Conservation (phyloP, 2,888 invertebrate species). For the Platerodrilus igneus region DNA sequence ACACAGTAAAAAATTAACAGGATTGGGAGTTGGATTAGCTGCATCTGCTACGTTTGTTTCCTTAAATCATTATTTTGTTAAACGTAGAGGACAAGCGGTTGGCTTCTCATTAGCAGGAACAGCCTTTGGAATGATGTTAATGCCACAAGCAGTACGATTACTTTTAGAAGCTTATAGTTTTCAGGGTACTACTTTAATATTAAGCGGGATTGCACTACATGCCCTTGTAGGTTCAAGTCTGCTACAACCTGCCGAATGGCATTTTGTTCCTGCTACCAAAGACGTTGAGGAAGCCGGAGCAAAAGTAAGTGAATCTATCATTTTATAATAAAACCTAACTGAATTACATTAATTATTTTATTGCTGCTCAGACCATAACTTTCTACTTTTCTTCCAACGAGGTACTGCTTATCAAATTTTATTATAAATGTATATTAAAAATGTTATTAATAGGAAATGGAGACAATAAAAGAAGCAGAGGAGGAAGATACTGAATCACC, state of each 20-base stretch:
- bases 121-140: constrained; percentile 72
- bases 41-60: constrained; percentile 75
- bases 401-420: too few relatives aligned
- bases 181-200: constrained; percentile 62
- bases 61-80: constrained; percentile 70
- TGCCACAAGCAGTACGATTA: constrained; percentile 69
- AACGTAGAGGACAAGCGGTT: constrained; percentile 73
- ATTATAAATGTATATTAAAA: too few relatives aligned
- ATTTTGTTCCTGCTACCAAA: constrained; percentile 58
- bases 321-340: neutral
- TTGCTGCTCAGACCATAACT: constrained; percentile 45
- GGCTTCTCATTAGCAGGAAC: constrained; percentile 77
- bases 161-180: constrained; percentile 62
- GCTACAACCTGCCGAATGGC: constrained; percentile 68
- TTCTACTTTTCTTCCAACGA: constrained; percentile 47
- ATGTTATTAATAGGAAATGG: constrained; percentile 59
- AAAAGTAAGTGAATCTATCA: constrained; percentile 35
- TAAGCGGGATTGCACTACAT: constrained; percentile 65
- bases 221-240: constrained; percentile 63
- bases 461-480: constrained; percentile 63
- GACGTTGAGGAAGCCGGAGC: constrained; percentile 52
- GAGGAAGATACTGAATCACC: constrained; percentile 58
- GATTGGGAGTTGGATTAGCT: constrained; percentile 72
- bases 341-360: constrained; percentile 18
- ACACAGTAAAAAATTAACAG: constrained; percentile 43